Base-by-base conservation (phyloP, 1,140 invertebrate species). In the Apis florea region DNA sequence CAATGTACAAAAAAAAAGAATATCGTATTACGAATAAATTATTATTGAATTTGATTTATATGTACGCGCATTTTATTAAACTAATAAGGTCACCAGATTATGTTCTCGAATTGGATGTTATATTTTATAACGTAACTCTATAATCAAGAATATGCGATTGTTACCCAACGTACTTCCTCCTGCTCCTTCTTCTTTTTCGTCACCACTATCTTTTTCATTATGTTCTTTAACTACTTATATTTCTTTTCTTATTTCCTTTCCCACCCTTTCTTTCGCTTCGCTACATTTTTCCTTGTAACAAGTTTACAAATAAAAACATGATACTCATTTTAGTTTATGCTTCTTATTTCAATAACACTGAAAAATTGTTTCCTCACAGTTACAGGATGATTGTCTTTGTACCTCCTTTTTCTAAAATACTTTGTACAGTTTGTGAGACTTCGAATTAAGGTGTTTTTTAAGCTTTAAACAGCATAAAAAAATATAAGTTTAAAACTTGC, bases 381-480 rank as follows among this genome's bases (percentile, higher is more conserved):
- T 75, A 76, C 67, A 80, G 76, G 76, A 86, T 86, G 85, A 83
- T 83, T 86, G 85, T 86, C 79, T 77, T 79, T 82, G 77, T 82
- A 69, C 70, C 83, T 78, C 68, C 83, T 83, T 79, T 79, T 81
- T 83, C 82, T 78, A 59, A 73, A 79, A 83, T 70, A 80, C 85
- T 83, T 81, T 89, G 88, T 89, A 89, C 88, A 89, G 81, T 71
- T 82, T 86, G 59, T 64, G 83, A 83, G 71, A 82, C 80, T 83
- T 66, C 79, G 75, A 88, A 78, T 61, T 82, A 72, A 83, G 47
- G 54, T 76, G 84, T 59, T 83, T 83, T 53, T 49, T 51, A 75
- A 83, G 31, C 58, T n/a, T 61, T 56, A 53, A 78, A 63, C 24
- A 40, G 47, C 63, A 68, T 24, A 68, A 75, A 53, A 72, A 64